These are phyloP conservation scores for Vesta saturnalis DNA, from an alignment of 2,888 invertebrate genomes.

Conservation along the genomic window DNA sequence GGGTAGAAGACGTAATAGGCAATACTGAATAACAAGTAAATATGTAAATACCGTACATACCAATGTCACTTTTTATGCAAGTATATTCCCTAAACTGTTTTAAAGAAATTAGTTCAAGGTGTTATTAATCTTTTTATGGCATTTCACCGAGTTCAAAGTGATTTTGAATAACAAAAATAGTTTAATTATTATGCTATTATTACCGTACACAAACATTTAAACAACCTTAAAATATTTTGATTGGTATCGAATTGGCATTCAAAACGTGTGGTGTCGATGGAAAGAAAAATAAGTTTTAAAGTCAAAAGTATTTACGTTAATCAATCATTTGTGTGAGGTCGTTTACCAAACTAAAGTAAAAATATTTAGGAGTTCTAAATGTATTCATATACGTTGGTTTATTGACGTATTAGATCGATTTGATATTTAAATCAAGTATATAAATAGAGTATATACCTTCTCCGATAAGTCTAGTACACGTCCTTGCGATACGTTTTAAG, in stretches of 20 bases:
- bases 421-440: too few species aligned
- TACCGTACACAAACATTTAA: not conserved
- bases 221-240: constrained; percentile 5
- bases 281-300: not conserved
- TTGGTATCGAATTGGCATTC: constrained; percentile 10
- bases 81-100: not conserved
- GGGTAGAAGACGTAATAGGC: not conserved
- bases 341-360: not conserved
- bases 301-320: too few species aligned
- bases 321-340: too few species aligned
- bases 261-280: not conserved
- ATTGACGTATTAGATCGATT: too few species aligned
- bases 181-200: constrained; percentile 2
- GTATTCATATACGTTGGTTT: too few species aligned
- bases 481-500: constrained; percentile 40
- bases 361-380: too few species aligned
- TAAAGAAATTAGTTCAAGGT: constrained; percentile 7
- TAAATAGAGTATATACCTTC: too few species aligned
- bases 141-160: too few species aligned
- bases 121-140: too few species aligned
- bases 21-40: too few species aligned
- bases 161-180: not conserved
- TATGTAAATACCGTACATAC: too few species aligned
- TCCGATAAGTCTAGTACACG: constrained; percentile 44
- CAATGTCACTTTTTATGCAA: too few species aligned